Evolutionary conservation across 2,888 invertebrate species (phyloP), one percentile per base, ranked within the genome.

Genomic region (Diarsia brunnea): DNA sequence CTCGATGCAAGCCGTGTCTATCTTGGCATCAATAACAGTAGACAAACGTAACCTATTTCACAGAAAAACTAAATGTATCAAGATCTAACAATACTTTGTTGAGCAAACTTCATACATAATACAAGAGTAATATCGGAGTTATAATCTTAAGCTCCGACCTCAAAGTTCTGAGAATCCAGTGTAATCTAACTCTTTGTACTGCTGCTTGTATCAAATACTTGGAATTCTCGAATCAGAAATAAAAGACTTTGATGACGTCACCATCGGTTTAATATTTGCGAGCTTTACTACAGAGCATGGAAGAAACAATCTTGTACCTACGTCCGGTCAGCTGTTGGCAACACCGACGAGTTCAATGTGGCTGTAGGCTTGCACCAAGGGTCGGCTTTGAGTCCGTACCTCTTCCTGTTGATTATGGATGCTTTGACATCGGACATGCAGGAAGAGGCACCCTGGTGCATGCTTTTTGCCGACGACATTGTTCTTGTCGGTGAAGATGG

Each of bases 141-240:
- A 43, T 73, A 60, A 76, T 74, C 74, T 24, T 31, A 61, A 64
- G 1, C 7, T 24, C 51, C 45, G 24, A 81, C 53, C 31, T 31
- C 47, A 64, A 38, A 16, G 45, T 81, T 88, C 88, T 61, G 21
- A 70, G 86, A 88, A 88, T 3, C 7, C 21, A 55, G 16, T 71
- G 75, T 74, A 72, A 74, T 67, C 61, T n/a, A 31, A 79, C 38
- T 73, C 75, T 31, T 80, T 45, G 63, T 64, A 38, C 7, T 49
- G 38, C 51, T 60, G 61, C 58, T 84, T 76, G 74, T 74, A 21
- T 16, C 31, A 69, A 79, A 73, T 86, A 61, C 79, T 70, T 68
- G 84, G 84, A 84, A 88, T 24, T 71, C 58, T 73, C 24, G 49
- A 58, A 45, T 31, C 49, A 63, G 51, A n/a, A 53, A 63, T 66